Conservation (phyloP, 1,140 invertebrate genomes). For the Eupeodes corollae region DNA sequence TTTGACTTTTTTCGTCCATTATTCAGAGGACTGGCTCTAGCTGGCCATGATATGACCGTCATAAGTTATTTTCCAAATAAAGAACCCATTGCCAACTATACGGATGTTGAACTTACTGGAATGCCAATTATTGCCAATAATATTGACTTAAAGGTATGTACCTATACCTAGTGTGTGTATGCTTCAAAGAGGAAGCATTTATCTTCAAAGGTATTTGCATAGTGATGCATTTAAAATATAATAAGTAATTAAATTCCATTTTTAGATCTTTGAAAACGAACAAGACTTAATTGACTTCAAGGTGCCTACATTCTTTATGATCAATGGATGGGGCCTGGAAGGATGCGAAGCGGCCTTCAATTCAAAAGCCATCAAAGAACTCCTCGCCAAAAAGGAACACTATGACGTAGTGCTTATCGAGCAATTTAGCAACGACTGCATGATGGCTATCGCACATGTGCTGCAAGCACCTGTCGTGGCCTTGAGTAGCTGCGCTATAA, state of each 20-base stretch:
- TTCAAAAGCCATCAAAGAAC: constrained; percentile 24
- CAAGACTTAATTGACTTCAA: constrained; percentile 7
- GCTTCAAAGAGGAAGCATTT: too few species aligned
- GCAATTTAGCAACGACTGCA: constrained; percentile 51
- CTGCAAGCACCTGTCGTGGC: constrained; percentile 45
- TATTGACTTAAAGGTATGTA: constrained; percentile 21
- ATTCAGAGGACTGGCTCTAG: constrained; percentile 42
- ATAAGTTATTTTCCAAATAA: constrained; percentile 49
- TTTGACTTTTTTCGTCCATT: constrained; percentile 55
- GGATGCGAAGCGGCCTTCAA: constrained; percentile 44
- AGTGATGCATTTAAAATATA: too few species aligned
- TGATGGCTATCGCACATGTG: constrained; percentile 43
- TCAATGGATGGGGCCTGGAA: constrained; percentile 24
- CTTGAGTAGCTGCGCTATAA: constrained; percentile 46
- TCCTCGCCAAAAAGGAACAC: constrained; percentile 35
- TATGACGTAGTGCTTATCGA: constrained; percentile 52
- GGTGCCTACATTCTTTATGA: constrained; percentile 19
- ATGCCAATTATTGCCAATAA: constrained; percentile 31
- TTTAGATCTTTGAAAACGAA: constrained; percentile 1
- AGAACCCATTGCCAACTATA: constrained; percentile 43
- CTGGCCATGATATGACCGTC: constrained; percentile 54
- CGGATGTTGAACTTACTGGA: constrained; percentile 42
- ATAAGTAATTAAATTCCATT: neutral
- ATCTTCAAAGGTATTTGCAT: too few species aligned
- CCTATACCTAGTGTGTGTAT: neutral